Evolutionary conservation across 2,797 vertebrate genomes (phyloP).

Genomic region (Potorous gilbertii): DNA sequence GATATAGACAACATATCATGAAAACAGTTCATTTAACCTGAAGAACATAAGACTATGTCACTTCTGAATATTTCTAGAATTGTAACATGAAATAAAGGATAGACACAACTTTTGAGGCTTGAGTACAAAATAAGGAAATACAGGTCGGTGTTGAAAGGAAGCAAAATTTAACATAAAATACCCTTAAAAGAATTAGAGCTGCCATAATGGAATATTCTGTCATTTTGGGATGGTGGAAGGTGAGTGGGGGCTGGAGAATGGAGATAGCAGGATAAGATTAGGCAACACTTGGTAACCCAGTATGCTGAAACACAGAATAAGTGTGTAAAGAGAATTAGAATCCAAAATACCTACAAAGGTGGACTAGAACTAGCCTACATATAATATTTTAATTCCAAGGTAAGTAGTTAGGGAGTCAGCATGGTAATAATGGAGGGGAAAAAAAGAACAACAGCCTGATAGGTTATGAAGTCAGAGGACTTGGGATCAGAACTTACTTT

Average conservation of each 20-base stretch:
- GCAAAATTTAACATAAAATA: not conserved
- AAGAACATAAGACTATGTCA: not conserved
- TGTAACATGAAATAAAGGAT: not conserved
- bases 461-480: not conserved
- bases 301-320: not conserved
- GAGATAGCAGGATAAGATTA: not conserved
- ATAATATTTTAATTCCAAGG: not conserved
- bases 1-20: not conserved
- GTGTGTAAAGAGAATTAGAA: not conserved
- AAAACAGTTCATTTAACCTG: not conserved
- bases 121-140: not conserved
- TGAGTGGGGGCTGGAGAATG: not conserved
- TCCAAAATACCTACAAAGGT: not conserved
- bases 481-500: not conserved
- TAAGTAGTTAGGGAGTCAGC: not conserved
- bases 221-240: not conserved
- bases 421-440: not conserved
- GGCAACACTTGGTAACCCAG: not conserved
- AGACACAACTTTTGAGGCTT: not conserved
- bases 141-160: not conserved
- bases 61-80: not conserved
- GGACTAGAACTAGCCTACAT: not conserved
- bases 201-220: not conserved
- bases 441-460: no score
- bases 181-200: not conserved